These are phyloP conservation scores for Drosophila anomelani DNA, from an alignment of 2,888 invertebrate genomes.

Conservation along the genomic window DNA sequence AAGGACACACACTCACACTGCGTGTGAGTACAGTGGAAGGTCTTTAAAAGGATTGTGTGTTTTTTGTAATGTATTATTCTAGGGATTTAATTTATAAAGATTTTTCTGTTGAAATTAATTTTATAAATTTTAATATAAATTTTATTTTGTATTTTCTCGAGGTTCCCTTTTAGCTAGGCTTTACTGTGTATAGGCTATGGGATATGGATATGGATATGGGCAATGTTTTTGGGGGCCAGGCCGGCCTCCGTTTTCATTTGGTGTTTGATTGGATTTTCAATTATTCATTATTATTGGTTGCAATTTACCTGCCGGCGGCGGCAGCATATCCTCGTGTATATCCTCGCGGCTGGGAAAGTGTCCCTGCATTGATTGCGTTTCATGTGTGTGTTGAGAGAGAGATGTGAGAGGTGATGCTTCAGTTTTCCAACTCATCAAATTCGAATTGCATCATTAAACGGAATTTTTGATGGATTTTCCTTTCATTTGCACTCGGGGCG, in stretches of 20 bases:
- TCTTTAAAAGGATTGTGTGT: too few relatives aligned
- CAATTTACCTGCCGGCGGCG: slow-evolving; percentile 75
- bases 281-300: slow-evolving; percentile 85
- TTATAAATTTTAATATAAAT: background rate
- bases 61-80: background rate
- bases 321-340: background rate
- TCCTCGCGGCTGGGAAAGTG: slow-evolving; percentile 41
- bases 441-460: slow-evolving; percentile 81
- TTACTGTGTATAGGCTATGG: slow-evolving; percentile 5
- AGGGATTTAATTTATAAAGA: rapidly evolving
- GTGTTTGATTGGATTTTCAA: slow-evolving; percentile 85
- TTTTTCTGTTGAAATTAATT: background rate
- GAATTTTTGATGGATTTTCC: slow-evolving; percentile 75
- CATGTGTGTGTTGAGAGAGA: slow-evolving; percentile 25
- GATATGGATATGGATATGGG: slow-evolving; percentile 32
- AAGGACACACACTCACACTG: slow-evolving; percentile 20
- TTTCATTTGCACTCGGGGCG: slow-evolving; percentile 26
- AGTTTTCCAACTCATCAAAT: slow-evolving; percentile 80
- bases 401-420: slow-evolving; percentile 3
- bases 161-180: background rate
- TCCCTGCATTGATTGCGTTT: slow-evolving; percentile 73
- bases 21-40: background rate
- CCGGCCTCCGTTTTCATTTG: slow-evolving; percentile 79
- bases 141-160: background rate
- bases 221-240: slow-evolving; percentile 15